These are phyloP conservation scores for Auanema freiburgensis DNA, from an alignment of 2,888 invertebrate species.

Conservation along the genomic window DNA sequence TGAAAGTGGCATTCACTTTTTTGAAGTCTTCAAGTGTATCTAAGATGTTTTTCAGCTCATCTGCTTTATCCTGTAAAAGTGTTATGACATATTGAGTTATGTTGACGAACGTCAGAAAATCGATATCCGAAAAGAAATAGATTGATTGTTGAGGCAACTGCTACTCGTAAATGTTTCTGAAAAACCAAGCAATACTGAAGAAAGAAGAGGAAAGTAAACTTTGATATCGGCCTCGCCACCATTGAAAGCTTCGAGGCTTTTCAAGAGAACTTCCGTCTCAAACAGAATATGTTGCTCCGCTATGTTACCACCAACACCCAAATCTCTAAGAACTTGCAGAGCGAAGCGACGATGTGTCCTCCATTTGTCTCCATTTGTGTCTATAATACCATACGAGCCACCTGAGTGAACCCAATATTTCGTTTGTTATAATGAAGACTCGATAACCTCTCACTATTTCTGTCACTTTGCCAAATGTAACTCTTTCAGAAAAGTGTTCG, in stretches of 20 bases:
- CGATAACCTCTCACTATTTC: neutral
- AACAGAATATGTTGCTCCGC: neutral
- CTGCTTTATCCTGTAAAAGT: neutral
- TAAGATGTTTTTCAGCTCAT: neutral
- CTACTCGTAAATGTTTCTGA: neutral
- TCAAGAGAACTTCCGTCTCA: no score
- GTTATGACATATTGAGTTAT: neutral
- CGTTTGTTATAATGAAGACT: no score
- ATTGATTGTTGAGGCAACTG: neutral
- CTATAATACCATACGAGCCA: neutral
- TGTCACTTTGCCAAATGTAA: neutral
- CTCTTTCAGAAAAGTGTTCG: neutral
- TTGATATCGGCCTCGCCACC: neutral
- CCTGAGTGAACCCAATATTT: no score
- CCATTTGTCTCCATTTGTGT: neutral
- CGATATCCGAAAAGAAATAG: slow-evolving; percentile 5
- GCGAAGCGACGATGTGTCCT: neutral
- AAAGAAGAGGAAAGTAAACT: neutral
- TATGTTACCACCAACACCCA: neutral
- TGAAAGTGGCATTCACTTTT: neutral
- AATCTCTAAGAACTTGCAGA: neutral
- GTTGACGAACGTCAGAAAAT: neutral
- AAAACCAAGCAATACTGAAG: neutral
- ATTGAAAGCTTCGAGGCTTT: no score
- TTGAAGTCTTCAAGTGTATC: neutral